A percentile compares a stretch with the other conserved stretches of the same genome.
Evolutionary conservation across 92 coral and sea anemone genomes (phyloP).

Genomic region (Epizoanthus ramosus): DNA sequence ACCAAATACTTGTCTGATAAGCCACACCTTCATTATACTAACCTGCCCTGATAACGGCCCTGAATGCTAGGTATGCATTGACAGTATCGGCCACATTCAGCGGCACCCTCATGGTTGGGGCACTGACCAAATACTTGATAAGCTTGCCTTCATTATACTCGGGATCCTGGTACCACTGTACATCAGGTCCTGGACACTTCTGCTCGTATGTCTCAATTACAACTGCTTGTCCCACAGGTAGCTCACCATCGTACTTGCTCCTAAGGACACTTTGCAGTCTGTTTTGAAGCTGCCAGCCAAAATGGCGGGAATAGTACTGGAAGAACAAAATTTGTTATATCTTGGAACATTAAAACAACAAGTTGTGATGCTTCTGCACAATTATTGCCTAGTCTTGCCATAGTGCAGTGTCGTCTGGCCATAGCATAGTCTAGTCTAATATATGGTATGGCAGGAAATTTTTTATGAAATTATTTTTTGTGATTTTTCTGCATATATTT

Average conservation of each 20-base stretch:
- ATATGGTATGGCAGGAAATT: too few species aligned
- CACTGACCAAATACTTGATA: constrained; percentile 73
- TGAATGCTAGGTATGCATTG: constrained; percentile 84
- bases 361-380: background rate
- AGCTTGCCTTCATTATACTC: constrained; percentile 71
- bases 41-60: constrained; percentile 54
- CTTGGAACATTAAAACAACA: background rate
- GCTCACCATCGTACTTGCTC: constrained; percentile 60
- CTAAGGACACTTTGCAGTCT: constrained; percentile 64
- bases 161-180: constrained; percentile 54
- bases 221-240: constrained; percentile 81
- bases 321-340: background rate
- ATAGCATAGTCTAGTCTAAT: too few species aligned
- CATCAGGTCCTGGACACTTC: constrained; percentile 4
- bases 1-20: constrained; percentile 71
- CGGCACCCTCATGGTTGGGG: constrained; percentile 85
- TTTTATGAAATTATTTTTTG: too few species aligned
- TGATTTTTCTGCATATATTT: too few species aligned
- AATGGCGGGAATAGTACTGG: constrained; percentile 68
- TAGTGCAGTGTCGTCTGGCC: background rate
- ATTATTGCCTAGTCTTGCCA: background rate
- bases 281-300: constrained; percentile 88
- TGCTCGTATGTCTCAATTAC: constrained; percentile 61
- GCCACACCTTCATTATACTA: constrained; percentile 53
- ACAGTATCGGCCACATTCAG: constrained; percentile 64